Percentiles rank a stretch among this genome's conserved stretches.
Conservation (phyloP, 2,113 vertebrate genomes). For the Silurus asotus region DNA sequence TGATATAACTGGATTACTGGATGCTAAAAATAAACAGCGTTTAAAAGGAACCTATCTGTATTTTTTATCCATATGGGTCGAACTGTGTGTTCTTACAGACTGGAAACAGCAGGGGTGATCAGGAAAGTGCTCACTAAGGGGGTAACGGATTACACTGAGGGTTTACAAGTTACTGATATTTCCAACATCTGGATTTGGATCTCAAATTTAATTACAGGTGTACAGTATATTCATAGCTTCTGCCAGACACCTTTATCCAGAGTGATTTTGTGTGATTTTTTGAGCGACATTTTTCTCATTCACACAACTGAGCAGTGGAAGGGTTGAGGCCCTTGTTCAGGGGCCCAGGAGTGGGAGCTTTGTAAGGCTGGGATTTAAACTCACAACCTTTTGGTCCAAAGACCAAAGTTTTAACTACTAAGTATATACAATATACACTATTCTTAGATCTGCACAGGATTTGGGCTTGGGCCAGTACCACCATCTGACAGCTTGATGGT, state of each 20-base stretch:
- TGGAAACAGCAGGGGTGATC: neutral
- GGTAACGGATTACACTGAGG: neutral
- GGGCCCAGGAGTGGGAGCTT: no score
- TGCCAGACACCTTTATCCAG: no score
- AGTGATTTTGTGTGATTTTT: no score
- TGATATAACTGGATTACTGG: neutral
- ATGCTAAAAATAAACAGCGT: neutral
- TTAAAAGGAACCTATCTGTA: neutral
- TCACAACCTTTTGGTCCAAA: no score
- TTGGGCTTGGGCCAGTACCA: neutral
- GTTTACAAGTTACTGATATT: neutral
- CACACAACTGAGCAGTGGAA: no score
- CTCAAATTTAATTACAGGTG: neutral
- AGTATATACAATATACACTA: neutral
- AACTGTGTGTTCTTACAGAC: neutral
- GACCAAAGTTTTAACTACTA: no score
- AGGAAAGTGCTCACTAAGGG: neutral
- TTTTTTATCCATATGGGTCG: neutral
- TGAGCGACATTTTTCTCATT: no score
- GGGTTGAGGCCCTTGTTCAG: no score
- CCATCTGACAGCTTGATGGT: neutral
- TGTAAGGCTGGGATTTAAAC: no score
- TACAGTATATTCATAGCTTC: neutral
- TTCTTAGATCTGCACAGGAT: neutral
- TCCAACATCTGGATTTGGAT: neutral